Evolutionary conservation across 2,113 vertebrate genomes (phyloP).

Genomic region (Callaeas wilsoni): DNA sequence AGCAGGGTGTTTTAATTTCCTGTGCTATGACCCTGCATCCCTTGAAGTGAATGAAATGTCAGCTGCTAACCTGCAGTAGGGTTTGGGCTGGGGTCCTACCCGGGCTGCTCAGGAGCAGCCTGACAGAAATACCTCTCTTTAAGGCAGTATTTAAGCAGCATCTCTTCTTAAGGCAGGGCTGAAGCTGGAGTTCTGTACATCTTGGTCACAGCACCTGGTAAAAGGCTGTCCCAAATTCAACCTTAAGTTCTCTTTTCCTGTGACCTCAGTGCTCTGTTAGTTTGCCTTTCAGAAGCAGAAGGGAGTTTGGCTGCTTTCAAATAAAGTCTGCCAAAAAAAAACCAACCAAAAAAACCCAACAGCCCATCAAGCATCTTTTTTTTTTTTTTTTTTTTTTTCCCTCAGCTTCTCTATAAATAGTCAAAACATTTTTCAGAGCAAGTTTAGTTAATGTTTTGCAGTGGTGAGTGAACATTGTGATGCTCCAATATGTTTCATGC

Average conservation of each 20-base stretch:
- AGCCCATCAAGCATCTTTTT: neutral
- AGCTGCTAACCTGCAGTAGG: neutral
- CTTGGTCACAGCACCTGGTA: neutral
- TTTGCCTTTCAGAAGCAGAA: slow-evolving; percentile 20
- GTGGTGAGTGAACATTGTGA: slow-evolving; percentile 4
- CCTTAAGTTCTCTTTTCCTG: neutral
- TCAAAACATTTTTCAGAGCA: slow-evolving; percentile 31
- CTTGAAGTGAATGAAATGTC: neutral
- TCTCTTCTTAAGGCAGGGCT: neutral
- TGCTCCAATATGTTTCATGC: neutral
- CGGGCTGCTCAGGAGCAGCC: neutral
- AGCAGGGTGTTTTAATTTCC: neutral
- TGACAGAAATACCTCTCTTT: neutral
- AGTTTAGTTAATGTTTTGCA: slow-evolving; percentile 44
- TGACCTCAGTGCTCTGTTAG: neutral
- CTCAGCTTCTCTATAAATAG: slow-evolving; percentile 47
- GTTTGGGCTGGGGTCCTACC: neutral
- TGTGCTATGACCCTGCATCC: neutral
- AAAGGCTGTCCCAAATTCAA: neutral
- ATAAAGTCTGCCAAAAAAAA: slow-evolving; percentile 39
- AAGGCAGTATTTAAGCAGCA: neutral
- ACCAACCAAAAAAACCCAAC: neutral
- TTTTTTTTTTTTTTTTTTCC: neutral
- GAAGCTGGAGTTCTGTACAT: neutral
- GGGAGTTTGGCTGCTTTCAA: slow-evolving; percentile 9